Percentiles rank a stretch among this genome's conserved stretches.
Conservation (phyloP, 2,797 vertebrate species). For the Takifugu ocellatus region DNA sequence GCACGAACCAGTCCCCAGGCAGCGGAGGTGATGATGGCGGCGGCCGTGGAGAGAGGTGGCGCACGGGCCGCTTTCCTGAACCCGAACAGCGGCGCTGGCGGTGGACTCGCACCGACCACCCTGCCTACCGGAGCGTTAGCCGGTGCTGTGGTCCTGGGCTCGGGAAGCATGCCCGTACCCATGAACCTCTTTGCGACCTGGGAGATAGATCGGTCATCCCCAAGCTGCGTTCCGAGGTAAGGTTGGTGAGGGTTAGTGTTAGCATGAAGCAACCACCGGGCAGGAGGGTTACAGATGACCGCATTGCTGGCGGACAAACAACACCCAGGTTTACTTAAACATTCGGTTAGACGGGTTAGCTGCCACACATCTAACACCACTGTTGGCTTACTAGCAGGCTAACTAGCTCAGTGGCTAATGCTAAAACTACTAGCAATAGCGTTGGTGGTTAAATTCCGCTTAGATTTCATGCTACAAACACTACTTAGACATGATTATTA, state of each 20-base stretch:
- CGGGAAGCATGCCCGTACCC: conserved; percentile 72
- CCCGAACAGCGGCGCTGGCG: conserved; percentile 70
- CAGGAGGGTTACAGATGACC: conserved; percentile 15
- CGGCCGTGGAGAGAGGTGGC: conserved; percentile 79
- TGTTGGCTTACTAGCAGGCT: conserved; percentile 43
- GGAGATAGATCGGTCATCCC: conserved; percentile 80
- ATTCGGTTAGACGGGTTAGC: conserved; percentile 9
- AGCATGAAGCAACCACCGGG: neutral
- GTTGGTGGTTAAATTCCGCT: conserved; percentile 18
- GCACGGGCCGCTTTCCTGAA: conserved; percentile 80
- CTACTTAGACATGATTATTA: neutral
- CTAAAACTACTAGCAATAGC: conserved; percentile 51
- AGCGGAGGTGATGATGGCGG: conserved; percentile 79
- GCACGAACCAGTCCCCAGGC: conserved; percentile 67
- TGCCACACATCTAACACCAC: conserved; percentile 56
- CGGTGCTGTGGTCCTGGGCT: conserved; percentile 65
- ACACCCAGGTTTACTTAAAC: conserved; percentile 45
- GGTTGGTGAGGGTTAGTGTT: conserved; percentile 2
- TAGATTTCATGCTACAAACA: conserved; percentile 15
- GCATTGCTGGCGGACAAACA: conserved; percentile 4
- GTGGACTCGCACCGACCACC: conserved; percentile 59
- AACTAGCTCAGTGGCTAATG: conserved; percentile 64
- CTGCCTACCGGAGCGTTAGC: conserved; percentile 63
- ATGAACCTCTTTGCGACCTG: conserved; percentile 83
- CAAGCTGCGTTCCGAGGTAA: conserved; percentile 81